These are phyloP conservation scores for Antrozous pallidus DNA, from an alignment of 2,797 vertebrate species.

Conservation along the genomic window DNA sequence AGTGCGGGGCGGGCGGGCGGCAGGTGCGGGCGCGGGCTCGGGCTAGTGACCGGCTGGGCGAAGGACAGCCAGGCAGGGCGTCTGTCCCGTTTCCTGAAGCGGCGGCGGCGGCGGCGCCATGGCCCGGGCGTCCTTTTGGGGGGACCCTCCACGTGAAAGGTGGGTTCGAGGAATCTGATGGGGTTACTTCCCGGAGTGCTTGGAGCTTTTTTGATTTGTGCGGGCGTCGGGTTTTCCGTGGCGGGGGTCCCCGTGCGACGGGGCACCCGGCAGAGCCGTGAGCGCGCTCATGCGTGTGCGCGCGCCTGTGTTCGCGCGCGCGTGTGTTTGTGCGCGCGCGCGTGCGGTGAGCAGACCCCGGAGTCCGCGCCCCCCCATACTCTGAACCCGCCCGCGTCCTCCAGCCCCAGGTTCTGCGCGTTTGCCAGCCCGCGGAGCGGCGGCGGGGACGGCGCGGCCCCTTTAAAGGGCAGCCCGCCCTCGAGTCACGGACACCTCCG, in stretches of 20 bases:
- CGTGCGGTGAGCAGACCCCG: background rate
- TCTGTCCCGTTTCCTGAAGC: background rate
- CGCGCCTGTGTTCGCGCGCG: background rate
- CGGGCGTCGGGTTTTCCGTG: background rate
- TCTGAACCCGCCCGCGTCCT: background rate
- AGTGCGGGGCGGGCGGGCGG: slow-evolving; percentile 35
- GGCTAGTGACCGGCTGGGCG: background rate
- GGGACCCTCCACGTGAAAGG: background rate
- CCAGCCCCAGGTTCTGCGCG: background rate
- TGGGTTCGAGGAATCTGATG: background rate
- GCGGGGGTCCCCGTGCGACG: background rate
- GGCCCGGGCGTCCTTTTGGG: background rate
- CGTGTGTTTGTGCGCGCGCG: background rate
- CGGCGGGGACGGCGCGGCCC: slow-evolving; percentile 65
- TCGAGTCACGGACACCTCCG: slow-evolving; percentile 80
- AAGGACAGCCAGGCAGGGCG: background rate
- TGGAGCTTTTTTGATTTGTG: background rate
- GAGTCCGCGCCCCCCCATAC: background rate
- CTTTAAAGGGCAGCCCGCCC: slow-evolving; percentile 81
- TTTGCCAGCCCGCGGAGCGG: background rate
- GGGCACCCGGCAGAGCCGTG: background rate
- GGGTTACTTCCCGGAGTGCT: too few relatives aligned
- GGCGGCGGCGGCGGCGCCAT: background rate
- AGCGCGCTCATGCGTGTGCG: background rate
- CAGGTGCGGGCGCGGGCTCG: slow-evolving; percentile 37